Conservation (phyloP, 2,797 vertebrate genomes). For the Apogon hyalosoma region DNA sequence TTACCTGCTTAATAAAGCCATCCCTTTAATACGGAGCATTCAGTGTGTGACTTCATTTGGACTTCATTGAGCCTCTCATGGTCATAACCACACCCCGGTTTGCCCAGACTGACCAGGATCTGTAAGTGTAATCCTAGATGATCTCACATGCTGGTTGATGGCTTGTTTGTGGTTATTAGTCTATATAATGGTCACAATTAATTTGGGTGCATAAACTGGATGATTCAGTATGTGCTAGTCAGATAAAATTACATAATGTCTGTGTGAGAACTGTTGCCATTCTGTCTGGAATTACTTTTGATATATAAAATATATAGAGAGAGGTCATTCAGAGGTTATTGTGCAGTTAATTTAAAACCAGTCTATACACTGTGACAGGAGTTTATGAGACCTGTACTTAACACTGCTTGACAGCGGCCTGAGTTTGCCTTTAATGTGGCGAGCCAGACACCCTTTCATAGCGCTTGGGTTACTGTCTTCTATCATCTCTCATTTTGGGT, state of each 20-base stretch:
- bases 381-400: conserved; percentile 48
- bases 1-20: neutral
- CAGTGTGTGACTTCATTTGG: neutral
- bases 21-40: neutral
- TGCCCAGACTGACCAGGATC: conserved; percentile 13
- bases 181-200: conserved; percentile 26
- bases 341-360: conserved; percentile 40
- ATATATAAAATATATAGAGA: conserved; percentile 19
- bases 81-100: conserved; percentile 17
- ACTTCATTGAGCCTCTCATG: conserved; percentile 3
- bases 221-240: conserved; percentile 25
- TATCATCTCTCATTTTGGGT: conserved; percentile 59
- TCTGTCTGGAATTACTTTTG: conserved; percentile 33
- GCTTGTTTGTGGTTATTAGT: conserved; percentile 44
- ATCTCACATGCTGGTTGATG: conserved; percentile 28
- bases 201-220: conserved; percentile 11
- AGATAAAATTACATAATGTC: conserved; percentile 32
- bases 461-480: conserved; percentile 64
- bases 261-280: conserved; percentile 21
- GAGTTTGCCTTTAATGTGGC: conserved; percentile 62
- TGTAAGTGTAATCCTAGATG: conserved; percentile 29
- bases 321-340: conserved; percentile 48
- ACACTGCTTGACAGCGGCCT: conserved; percentile 49
- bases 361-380: conserved; percentile 48
- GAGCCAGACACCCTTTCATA: conserved; percentile 55